Evolutionary conservation across 1,140 invertebrate genomes (phyloP), one percentile per base, ranked within the genome.

Genomic region (Leptoteleia sp.): DNA sequence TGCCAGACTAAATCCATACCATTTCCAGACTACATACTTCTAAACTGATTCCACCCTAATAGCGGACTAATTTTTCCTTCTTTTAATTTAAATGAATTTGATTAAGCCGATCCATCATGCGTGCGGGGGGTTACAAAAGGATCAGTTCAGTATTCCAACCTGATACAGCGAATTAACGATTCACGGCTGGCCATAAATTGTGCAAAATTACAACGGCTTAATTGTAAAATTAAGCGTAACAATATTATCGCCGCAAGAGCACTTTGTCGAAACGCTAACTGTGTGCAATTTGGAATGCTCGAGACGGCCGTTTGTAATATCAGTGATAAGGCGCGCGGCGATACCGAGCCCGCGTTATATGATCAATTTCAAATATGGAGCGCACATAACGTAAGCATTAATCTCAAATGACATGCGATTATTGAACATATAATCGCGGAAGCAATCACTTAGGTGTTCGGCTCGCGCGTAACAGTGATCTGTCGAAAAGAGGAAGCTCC

Each of bases 331-430:
- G 55, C 12, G 15, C 4, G 9, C 17, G 35, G n/a, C 45, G 35
- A 50, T 70, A 52, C 13, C n/a, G 17, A 35, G 5, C 31, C 7
- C 27, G 43, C 22, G 54, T 61, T 52, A 45, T 48, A 50, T 25
- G 65, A 70, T 59, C 45, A 70, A 70, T 70, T 61, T 48, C 33
- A 59, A 45, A 61, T 70, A 50, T 12, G 31, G 9, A 29, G 19
- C 54, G 12, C 43, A 40, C 40, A 25, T 31, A 68, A 68, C 19
- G 50, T 40, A 15, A 13, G 25, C 65, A 59, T 70, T 70, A 57
- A 70, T 70, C 65, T 59, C 52, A 48, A 47, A 59, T 70, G 65
- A 70, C 65, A 59, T 43, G 48, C 52, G 65, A 59, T 70, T 59
- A 70, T 70, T 54, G 65, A 59, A 70, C 35, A 25, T 40, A 37